phyloP scores from a whole-genome alignment of 2,797 vertebrate species.

The Oreochromis mossambicus region DNA sequence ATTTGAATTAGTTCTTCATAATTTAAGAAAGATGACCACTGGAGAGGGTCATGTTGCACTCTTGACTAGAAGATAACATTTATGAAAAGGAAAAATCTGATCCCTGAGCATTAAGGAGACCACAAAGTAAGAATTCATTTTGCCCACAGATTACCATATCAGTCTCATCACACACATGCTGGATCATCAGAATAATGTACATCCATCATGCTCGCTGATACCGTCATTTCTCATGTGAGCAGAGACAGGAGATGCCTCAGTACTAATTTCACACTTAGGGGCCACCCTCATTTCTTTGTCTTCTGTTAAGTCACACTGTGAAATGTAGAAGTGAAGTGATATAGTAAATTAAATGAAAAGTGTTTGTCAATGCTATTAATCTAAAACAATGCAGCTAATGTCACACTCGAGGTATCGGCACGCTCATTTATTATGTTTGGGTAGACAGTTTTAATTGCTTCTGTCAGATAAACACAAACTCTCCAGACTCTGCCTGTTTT shows the following conservation, averaged over 20 bases:
- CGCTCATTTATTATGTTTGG: conserved; percentile 26
- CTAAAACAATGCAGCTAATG: conserved; percentile 24
- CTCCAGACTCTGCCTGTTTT: background rate
- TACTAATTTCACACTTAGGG: conserved; percentile 63
- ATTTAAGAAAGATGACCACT: background rate
- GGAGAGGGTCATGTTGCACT: background rate
- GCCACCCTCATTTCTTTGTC: conserved; percentile 26
- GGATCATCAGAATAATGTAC: conserved; percentile 35
- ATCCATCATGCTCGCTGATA: conserved; percentile 39
- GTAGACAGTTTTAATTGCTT: conserved; percentile 27
- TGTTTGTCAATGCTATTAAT: conserved; percentile 31
- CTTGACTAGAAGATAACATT: background rate
- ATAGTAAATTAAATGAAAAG: conserved; percentile 46
- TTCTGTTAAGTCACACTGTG: conserved; percentile 24
- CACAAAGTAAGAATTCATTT: background rate
- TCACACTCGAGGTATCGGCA: conserved; percentile 1
- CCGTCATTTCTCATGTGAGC: conserved; percentile 16
- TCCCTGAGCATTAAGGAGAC: background rate
- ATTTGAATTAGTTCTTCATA: background rate
- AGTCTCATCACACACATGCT: conserved; percentile 23
- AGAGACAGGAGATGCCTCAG: background rate
- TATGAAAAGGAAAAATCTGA: background rate
- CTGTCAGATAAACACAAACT: background rate
- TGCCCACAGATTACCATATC: conserved; percentile 31
- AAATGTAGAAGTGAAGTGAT: conserved; percentile 30